A percentile compares a stretch with the other conserved stretches of the same genome.
Conservation (phyloP, 2,797 vertebrate species). For the Paramormyrops hopkinsi region DNA sequence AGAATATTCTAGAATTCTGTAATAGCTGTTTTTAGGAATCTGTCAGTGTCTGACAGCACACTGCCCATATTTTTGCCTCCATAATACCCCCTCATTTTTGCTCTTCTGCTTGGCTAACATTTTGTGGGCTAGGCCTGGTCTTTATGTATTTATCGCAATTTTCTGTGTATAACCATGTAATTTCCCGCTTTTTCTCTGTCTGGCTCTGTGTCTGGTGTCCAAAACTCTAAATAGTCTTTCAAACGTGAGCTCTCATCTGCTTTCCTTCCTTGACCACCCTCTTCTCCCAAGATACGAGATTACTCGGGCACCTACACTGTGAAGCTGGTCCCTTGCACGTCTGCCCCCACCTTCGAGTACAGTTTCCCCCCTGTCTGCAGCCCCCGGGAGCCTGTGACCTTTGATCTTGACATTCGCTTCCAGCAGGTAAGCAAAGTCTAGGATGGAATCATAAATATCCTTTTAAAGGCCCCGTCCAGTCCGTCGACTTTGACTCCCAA, state of each 20-base stretch:
- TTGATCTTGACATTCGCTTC: slow-evolving; percentile 87
- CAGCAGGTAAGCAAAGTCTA: slow-evolving; percentile 71
- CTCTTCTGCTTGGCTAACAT: neutral
- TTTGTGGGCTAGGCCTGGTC: neutral
- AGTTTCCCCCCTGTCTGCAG: slow-evolving; percentile 74
- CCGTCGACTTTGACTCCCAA: neutral
- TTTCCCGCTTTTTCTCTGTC: neutral
- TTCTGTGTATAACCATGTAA: neutral
- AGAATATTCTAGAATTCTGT: neutral
- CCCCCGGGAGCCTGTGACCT: slow-evolving; percentile 75
- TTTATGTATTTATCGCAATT: neutral
- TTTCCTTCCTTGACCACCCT: slow-evolving; percentile 1
- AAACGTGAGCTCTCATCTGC: neutral
- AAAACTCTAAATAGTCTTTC: neutral
- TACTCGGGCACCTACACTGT: slow-evolving; percentile 86
- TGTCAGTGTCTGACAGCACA: neutral
- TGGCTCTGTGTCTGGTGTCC: neutral
- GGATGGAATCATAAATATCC: neutral
- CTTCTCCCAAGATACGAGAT: slow-evolving; percentile 73
- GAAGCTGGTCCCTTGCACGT: slow-evolving; percentile 78
- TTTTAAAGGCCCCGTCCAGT: neutral
- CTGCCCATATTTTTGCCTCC: neutral
- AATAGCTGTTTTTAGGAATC: neutral
- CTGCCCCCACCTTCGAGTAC: slow-evolving; percentile 69
- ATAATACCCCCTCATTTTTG: neutral